A percentile compares a stretch with the other conserved stretches of the same genome.
These are phyloP conservation scores for Sycobia sp. DNA, from an alignment of 1,140 invertebrate genomes.

Conservation along the genomic window DNA sequence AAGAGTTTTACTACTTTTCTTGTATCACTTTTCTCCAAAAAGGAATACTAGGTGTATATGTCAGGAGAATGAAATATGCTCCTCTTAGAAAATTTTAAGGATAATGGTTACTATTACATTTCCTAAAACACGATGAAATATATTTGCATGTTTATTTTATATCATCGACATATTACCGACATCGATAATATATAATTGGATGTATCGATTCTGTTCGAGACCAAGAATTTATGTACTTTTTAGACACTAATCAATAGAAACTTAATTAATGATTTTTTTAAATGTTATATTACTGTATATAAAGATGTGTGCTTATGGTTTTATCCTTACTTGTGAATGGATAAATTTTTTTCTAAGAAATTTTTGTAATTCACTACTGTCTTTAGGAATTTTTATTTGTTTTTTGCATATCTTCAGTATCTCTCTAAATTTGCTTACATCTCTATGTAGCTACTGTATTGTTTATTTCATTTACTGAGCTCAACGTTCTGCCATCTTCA, in stretches of 20 bases:
- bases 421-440: constrained; percentile 24
- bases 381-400: constrained; percentile 23
- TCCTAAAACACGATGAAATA: constrained; percentile 35
- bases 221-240: constrained; percentile 38
- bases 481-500: constrained; percentile 7
- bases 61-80: too few relatives aligned
- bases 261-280: constrained; percentile 29
- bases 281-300: constrained; percentile 17
- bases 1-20: too few relatives aligned
- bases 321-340: constrained; percentile 25
- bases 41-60: too few relatives aligned
- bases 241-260: constrained; percentile 54
- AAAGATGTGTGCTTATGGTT: neutral
- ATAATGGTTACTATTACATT: constrained; percentile 27
- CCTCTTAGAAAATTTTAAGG: neutral
- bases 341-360: constrained; percentile 32
- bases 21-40: too few relatives aligned
- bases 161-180: constrained; percentile 29
- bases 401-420: constrained; percentile 13
- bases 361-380: constrained; percentile 20
- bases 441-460: constrained; percentile 22
- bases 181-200: constrained; percentile 32
- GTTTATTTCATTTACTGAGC: constrained; percentile 22
- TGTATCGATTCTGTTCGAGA: constrained; percentile 22
- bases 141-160: constrained; percentile 32